Conservation (phyloP, 2,888 invertebrate genomes). For the Helleia helle region DNA sequence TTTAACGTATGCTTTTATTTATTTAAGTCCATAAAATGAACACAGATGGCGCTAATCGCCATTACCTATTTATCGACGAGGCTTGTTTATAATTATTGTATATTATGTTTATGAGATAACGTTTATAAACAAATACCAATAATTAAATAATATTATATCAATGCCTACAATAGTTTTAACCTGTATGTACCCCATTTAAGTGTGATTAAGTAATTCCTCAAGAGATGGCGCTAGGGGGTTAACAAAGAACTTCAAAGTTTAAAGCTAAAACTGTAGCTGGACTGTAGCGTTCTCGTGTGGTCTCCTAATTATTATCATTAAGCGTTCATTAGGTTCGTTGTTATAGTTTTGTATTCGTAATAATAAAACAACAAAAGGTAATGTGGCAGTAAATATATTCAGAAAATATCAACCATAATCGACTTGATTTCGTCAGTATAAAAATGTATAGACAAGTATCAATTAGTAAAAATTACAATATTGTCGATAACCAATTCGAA, state of each 20-base stretch:
- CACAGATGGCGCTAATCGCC: too few species aligned
- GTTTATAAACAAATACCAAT: too few species aligned
- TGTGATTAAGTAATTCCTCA: too few species aligned
- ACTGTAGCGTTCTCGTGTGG: constrained; percentile 11
- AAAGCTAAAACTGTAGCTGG: too few species aligned
- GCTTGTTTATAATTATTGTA: too few species aligned
- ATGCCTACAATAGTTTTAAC: too few species aligned
- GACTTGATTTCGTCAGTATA: constrained; percentile 60
- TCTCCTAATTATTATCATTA: constrained; percentile 9
- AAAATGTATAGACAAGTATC: constrained; percentile 54
- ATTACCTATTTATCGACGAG: too few species aligned
- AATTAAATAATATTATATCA: too few species aligned
- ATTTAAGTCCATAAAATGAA: too few species aligned
- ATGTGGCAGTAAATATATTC: constrained; percentile 72
- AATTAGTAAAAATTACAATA: constrained; percentile 49
- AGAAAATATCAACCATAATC: constrained; percentile 68
- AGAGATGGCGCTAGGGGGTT: constrained; percentile 16
- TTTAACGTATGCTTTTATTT: too few species aligned
- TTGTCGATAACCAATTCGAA: constrained; percentile 54
- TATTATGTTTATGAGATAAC: too few species aligned
- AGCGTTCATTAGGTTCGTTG: constrained; percentile 10
- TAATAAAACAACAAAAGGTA: constrained; percentile 32
- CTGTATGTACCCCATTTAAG: too few species aligned
- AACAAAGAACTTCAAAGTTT: constrained; percentile 8
- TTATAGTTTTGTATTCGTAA: not conserved